A percentile compares a stretch with the other conserved stretches of the same genome.
phyloP scores from a whole-genome alignment of 2,888 invertebrate genomes.

The Drosophila meridiana region DNA sequence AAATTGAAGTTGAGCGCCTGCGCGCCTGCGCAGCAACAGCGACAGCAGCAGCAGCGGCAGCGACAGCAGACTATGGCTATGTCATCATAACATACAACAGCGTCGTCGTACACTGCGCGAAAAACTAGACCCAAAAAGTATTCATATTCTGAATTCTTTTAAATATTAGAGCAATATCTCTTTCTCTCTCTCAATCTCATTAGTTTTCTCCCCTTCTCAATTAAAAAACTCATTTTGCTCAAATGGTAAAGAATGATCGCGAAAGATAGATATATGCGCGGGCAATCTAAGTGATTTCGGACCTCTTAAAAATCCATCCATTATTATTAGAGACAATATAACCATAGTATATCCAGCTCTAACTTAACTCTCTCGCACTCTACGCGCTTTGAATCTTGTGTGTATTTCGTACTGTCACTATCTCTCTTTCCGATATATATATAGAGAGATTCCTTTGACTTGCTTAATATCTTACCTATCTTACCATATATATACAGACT shows the following conservation, averaged over 20 bases:
- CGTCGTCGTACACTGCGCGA: slow-evolving; percentile 43
- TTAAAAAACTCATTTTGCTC: no score
- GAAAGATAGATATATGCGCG: neutral
- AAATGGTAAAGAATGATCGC: neutral
- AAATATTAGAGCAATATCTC: no score
- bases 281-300: neutral
- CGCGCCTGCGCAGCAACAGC: slow-evolving; percentile 45
- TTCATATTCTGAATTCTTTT: neutral
- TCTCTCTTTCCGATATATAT: neutral
- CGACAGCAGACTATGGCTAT: slow-evolving; percentile 51
- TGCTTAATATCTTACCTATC: neutral
- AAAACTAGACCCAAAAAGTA: slow-evolving; percentile 1
- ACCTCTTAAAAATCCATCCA: no score
- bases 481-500: neutral
- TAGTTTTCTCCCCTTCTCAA: no score
- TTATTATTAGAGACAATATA: no score
- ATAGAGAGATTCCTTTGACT: no score
- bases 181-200: neutral
- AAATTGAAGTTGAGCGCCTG: slow-evolving; percentile 45
- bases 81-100: slow-evolving; percentile 68
- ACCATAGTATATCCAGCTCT: no score
- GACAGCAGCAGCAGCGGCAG: slow-evolving; percentile 19
- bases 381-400: neutral
- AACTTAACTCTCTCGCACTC: no score
- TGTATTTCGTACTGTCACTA: neutral